Conservation (phyloP, 2,797 vertebrate species). For the Anguilla obscura region DNA sequence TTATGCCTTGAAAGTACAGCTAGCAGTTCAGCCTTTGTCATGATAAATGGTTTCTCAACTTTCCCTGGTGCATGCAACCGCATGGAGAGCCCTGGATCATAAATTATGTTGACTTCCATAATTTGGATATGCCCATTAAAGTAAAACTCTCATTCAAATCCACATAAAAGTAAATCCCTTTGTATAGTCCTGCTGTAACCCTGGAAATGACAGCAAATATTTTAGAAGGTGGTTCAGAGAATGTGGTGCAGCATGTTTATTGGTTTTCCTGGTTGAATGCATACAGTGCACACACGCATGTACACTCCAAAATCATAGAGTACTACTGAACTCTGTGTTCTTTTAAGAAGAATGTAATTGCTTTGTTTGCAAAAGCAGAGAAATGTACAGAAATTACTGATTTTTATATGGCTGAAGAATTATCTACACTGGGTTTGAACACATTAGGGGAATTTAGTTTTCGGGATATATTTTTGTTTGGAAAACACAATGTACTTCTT, state of each 20-base stretch:
- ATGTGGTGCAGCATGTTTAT: background rate
- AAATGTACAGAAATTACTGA: background rate
- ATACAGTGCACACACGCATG: background rate
- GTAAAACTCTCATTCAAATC: conserved; percentile 46
- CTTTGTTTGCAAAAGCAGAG: background rate
- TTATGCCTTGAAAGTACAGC: background rate
- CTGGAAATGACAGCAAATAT: background rate
- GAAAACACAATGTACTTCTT: background rate
- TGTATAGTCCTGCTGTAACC: background rate
- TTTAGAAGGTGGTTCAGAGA: background rate
- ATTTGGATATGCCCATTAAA: conserved; percentile 68
- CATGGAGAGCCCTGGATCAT: conserved; percentile 55
- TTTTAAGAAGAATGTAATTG: background rate
- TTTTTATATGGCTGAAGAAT: background rate
- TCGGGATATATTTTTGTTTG: background rate
- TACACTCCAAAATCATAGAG: background rate
- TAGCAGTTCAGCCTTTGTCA: conserved; percentile 58
- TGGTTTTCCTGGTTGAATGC: background rate
- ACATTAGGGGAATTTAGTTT: background rate
- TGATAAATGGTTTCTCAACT: conserved; percentile 63
- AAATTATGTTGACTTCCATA: conserved; percentile 63
- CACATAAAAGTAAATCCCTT: background rate
- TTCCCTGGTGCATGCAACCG: conserved; percentile 54
- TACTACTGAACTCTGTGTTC: background rate
- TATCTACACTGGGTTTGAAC: background rate